Conservation (phyloP, 1,140 invertebrate genomes). For the Sitophilus oryzae region DNA sequence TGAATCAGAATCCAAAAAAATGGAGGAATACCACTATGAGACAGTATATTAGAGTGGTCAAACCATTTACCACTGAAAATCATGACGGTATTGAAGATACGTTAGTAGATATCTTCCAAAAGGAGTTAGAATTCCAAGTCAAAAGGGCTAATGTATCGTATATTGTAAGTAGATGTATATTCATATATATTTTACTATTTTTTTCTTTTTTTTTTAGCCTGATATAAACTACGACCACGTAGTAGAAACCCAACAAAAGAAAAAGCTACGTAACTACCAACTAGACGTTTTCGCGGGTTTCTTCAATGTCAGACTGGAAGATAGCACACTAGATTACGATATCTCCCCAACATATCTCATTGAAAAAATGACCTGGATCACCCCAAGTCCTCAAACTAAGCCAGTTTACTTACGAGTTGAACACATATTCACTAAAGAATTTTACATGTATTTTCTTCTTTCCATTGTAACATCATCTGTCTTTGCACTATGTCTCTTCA, state of each 20-base stretch:
- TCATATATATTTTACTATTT: background rate
- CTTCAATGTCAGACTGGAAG: background rate
- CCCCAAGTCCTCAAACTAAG: background rate
- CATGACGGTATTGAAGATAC: background rate
- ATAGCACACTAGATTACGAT: background rate
- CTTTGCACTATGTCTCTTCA: background rate
- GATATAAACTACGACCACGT: background rate
- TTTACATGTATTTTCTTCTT: background rate
- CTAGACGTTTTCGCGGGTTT: background rate
- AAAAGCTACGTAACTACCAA: background rate
- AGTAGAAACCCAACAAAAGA: background rate
- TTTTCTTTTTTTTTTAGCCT: background rate
- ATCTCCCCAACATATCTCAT: background rate
- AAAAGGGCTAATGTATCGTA: background rate
- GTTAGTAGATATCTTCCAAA: background rate
- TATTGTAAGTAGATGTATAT: background rate
- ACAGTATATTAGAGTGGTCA: background rate
- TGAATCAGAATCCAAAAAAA: background rate
- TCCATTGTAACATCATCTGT: background rate
- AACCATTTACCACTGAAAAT: background rate
- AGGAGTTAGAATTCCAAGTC: background rate
- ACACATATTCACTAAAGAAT: background rate
- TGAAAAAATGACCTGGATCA: background rate
- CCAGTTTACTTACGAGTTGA: background rate
- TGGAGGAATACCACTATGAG: background rate